phyloP scores from a whole-genome alignment of 1,140 invertebrate species.

The Panagrolaimus sp. region DNA sequence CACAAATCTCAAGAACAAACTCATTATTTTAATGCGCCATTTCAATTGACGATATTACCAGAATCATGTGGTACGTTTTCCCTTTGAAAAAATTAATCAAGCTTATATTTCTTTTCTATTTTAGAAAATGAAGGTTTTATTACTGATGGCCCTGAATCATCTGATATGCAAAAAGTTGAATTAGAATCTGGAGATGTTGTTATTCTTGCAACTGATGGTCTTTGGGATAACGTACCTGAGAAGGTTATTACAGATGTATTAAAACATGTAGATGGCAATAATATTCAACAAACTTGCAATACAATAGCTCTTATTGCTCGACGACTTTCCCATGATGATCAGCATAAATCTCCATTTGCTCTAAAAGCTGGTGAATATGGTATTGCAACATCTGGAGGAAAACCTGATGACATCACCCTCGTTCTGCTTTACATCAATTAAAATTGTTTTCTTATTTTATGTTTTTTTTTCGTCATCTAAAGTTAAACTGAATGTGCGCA shows the following conservation, averaged over 20 bases:
- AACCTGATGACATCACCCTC: conserved; percentile 84
- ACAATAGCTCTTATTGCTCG: conserved; percentile 87
- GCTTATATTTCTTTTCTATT: conserved; percentile 17
- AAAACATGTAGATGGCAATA: conserved; percentile 51
- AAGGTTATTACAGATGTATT: conserved; percentile 77
- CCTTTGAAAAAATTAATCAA: conserved; percentile 17
- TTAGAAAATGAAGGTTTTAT: conserved; percentile 42
- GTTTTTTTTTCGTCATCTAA: no score
- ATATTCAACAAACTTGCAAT: conserved; percentile 80
- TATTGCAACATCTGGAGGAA: conserved; percentile 69
- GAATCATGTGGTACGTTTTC: conserved; percentile 72
- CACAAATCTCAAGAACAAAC: conserved; percentile 89
- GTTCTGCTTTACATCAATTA: conserved; percentile 65
- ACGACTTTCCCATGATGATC: conserved; percentile 81
- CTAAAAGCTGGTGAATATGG: conserved; percentile 83
- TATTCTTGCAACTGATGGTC: conserved; percentile 88
- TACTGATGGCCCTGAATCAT: conserved; percentile 74
- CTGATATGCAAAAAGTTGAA: conserved; percentile 79
- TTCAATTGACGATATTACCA: conserved; percentile 86
- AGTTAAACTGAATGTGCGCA: no score
- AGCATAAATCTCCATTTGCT: conserved; percentile 90
- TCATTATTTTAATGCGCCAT: conserved; percentile 97
- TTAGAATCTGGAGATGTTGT: conserved; percentile 92
- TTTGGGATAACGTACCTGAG: conserved; percentile 94
- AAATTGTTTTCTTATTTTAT: conserved; percentile 2